These are phyloP conservation scores for Dissostichus mawsoni DNA, from an alignment of 2,113 vertebrate genomes.

Conservation along the genomic window DNA sequence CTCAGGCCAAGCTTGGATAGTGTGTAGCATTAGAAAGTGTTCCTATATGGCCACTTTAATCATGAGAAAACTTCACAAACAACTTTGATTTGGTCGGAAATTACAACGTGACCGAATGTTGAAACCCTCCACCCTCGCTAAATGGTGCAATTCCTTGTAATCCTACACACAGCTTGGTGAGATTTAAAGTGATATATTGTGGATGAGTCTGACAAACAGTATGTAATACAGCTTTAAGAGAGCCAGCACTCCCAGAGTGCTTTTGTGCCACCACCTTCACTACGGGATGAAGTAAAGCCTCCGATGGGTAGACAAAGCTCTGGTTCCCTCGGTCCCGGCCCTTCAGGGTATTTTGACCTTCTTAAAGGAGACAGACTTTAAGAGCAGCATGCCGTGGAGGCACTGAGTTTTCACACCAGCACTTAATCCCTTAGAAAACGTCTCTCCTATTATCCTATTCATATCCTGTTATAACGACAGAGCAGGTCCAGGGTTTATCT, in stretches of 20 bases:
- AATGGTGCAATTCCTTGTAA: conserved; percentile 37
- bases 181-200: background rate
- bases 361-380: conserved; percentile 57
- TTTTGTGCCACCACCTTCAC: conserved; percentile 10
- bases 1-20: conserved; percentile 34
- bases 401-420: conserved; percentile 37
- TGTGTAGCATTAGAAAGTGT: conserved; percentile 34
- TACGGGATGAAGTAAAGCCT: conserved; percentile 38
- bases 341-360: conserved; percentile 55
- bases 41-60: conserved; percentile 31
- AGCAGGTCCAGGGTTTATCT: conserved; percentile 35
- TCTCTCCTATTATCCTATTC: conserved; percentile 53
- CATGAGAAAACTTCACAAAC: conserved; percentile 54
- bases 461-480: conserved; percentile 55
- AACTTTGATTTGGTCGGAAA: conserved; percentile 50
- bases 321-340: conserved; percentile 30
- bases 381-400: conserved; percentile 17
- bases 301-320: conserved; percentile 27
- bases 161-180: background rate
- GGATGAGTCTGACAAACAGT: conserved; percentile 2
- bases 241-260: background rate
- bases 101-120: conserved; percentile 37
- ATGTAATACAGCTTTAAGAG: conserved; percentile 1
- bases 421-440: conserved; percentile 54
- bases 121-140: background rate